Evolutionary conservation across 2,888 invertebrate genomes (phyloP), one percentile per base, ranked within the genome.

Genomic region (Psylliodes chrysocephalus): DNA sequence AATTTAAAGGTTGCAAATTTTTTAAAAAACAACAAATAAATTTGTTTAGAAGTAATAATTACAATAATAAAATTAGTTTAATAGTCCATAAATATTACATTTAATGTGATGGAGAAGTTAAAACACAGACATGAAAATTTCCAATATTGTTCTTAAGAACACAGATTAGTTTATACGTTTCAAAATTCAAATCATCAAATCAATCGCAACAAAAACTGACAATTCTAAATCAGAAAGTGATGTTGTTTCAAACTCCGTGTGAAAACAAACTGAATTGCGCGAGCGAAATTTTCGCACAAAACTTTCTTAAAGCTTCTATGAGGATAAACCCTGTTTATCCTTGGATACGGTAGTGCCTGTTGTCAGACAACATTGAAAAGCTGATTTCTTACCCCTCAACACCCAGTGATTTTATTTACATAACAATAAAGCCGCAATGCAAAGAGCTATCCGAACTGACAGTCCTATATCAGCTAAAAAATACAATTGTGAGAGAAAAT

Each of bases 401-500:
- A 54, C 46, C 64, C 55, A 14, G 10, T 54, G 60, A 64, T 60
- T 64, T 54, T 60, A 64, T 64, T 64, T 64, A 64, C 64, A 64
- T 64, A 40, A 64, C 64, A 64, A 64, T 64, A 64, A 64, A 64
- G 60, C 64, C 60, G 47, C 64, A 53, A 64, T 60, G 60, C 64
- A 60, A 49, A 59, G 49, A 54, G 25, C 40, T 38, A 40, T 60
- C 40, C 30, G 38, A 8, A 47, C 12, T 64, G 64, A 56, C 63
- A 49, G 14, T 10, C 6, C 40, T 35, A 42, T 63, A 52, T 51
- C 49, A 22, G 22, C 19, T 51, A 35, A 54, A 57, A 57, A 52
- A 57, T 42, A 49, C 47, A 42, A 40, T 56, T 40, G 42, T 42
- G 10, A 30, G 47, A 44, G 59, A 33, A 56, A 56, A 56, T 56